Evolutionary conservation across 2,888 invertebrate species (phyloP).

Genomic region (Trypoxylon attenuatum): DNA sequence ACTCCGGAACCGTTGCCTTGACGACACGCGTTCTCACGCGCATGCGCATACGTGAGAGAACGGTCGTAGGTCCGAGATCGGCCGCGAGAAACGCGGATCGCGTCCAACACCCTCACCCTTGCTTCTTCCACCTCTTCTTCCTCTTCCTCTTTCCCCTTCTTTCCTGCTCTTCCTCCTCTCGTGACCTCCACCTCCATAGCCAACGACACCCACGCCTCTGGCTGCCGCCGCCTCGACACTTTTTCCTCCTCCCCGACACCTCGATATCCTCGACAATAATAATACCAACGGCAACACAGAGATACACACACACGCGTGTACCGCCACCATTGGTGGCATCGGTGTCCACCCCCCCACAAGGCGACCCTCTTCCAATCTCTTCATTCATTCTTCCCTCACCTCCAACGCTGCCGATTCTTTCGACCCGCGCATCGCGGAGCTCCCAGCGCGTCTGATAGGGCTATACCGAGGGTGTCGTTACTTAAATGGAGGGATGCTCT

Average conservation of each 20-base stretch:
- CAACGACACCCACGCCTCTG: conserved; percentile 4
- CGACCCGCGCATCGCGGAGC: too few relatives aligned
- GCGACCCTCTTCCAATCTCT: not conserved
- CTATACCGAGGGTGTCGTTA: too few relatives aligned
- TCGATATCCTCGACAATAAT: too few relatives aligned
- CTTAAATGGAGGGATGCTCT: too few relatives aligned
- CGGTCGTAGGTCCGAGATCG: conserved; percentile 42
- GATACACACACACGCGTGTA: too few relatives aligned
- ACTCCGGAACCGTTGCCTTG: conserved; percentile 74
- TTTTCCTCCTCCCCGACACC: not conserved
- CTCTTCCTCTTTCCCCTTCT: not conserved
- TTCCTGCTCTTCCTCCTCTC: not conserved
- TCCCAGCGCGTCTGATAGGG: conserved; percentile 5
- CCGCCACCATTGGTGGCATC: conserved; percentile 26
- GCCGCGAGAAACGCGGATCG: conserved; percentile 25
- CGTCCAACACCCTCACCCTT: conserved; percentile 50
- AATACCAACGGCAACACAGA: too few relatives aligned
- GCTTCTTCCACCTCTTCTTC: not conserved
- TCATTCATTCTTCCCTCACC: not conserved
- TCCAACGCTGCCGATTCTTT: not conserved
- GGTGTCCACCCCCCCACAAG: too few relatives aligned
- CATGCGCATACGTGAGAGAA: conserved; percentile 54
- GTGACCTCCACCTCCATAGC: conserved; percentile 8
- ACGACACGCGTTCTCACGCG: conserved; percentile 66
- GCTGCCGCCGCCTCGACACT: conserved; percentile 2